These are phyloP conservation scores for Eubasilissa splendida DNA, from an alignment of 2,888 invertebrate genomes.

Conservation along the genomic window DNA sequence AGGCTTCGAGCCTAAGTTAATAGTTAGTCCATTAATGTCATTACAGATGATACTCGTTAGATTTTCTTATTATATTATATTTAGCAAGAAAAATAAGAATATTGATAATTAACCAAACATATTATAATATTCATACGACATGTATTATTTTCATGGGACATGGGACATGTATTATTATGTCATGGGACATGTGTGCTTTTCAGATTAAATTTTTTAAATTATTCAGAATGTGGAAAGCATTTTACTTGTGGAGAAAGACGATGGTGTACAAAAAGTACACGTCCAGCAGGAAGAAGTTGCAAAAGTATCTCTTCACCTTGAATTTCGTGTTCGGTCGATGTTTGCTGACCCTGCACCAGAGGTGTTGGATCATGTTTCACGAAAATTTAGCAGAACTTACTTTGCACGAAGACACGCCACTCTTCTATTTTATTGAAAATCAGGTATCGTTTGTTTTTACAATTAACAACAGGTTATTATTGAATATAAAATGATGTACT, in stretches of 20 bases:
- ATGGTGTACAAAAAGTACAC: constrained; percentile 80
- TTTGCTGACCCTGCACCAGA: constrained; percentile 79
- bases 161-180: background rate
- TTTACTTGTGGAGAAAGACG: constrained; percentile 85
- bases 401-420: constrained; percentile 69
- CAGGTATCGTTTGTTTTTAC: constrained; percentile 68
- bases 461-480: background rate
- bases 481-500: too few species aligned
- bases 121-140: background rate
- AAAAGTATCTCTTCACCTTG: constrained; percentile 81
- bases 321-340: constrained; percentile 82
- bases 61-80: too few species aligned
- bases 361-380: constrained; percentile 77
- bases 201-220: constrained; percentile 79
- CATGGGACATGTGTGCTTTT: constrained; percentile 59
- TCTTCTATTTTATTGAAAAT: constrained; percentile 81
- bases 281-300: constrained; percentile 73
- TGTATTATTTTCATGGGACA: background rate
- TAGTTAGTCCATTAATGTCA: too few species aligned
- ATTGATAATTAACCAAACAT: too few species aligned
- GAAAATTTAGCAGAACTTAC: constrained; percentile 76
- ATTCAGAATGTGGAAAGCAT: constrained; percentile 85
- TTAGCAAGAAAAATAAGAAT: too few species aligned
- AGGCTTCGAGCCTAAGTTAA: too few species aligned
- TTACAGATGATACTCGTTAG: too few species aligned